Evolutionary conservation across 2,797 vertebrate species (phyloP), one percentile per base, ranked within the genome.

Genomic region (Sarcoramphus papa): DNA sequence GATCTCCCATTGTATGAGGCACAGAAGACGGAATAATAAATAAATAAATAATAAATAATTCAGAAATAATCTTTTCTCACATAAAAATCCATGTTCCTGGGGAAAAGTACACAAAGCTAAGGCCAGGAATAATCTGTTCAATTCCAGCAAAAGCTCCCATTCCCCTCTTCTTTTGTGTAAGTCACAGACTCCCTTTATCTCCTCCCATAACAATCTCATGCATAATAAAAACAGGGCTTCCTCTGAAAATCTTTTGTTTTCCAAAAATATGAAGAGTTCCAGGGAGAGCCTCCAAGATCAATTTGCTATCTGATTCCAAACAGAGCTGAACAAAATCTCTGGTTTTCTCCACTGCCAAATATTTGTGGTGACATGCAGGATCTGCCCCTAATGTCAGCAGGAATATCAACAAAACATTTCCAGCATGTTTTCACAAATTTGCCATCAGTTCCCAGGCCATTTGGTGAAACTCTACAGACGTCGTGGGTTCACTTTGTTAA

Each of bases 331-430:
- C 80, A 97, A 96, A 97, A 97, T 96, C 92, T 97, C 94, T 95
- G 94, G 89, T 92, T 96, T 97, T 96, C 94, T 90, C 95, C 92
- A 95, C 93, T 98, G 97, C 97, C 97, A 98, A 98, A 96, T 97
- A 96, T 98, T 97, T 98, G 97, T 95, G 96, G 98, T 95, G 96
- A 98, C 97, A 97, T 97, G 97, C 90, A 96, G 85, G 91, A 98
- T 97, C 97, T 97, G 97, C 95, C 97, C 95, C 97, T 96, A 98
- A 97, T 97, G 97, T 98, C 96, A 97, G 94, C 97, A 93, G 89
- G 93, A 94, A 95, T 97, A 97, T 97, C 95, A 94, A 96, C 95
- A 94, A 95, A 93, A 97, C 92, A 98, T 97, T 97, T 98, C 97
- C 97, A 98, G 95, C 93, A 84, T 92, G 97, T 97, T 97, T 97